These are phyloP conservation scores for Corythoichthys intestinalis DNA, from an alignment of 2,113 vertebrate species.

Conservation along the genomic window DNA sequence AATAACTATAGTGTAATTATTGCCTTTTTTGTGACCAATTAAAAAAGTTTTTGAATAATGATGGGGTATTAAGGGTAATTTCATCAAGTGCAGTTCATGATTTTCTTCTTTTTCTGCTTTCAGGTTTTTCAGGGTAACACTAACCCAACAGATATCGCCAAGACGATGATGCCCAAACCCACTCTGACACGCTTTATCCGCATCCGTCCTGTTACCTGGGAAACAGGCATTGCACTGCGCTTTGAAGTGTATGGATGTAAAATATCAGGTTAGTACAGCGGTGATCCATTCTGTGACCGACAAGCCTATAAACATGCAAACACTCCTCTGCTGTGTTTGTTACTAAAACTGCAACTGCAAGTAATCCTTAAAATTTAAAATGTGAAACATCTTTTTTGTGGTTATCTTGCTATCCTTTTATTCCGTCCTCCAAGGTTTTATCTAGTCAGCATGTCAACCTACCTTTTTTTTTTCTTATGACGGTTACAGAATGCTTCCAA, in stretches of 20 bases:
- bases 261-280: constrained; percentile 83
- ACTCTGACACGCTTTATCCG: constrained; percentile 88
- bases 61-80: not conserved
- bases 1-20: not conserved
- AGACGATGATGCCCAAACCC: constrained; percentile 84
- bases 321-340: not conserved
- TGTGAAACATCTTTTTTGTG: not conserved
- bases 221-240: constrained; percentile 91
- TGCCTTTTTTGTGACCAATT: not conserved
- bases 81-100: constrained; percentile 16
- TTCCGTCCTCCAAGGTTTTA: not conserved
- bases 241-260: constrained; percentile 98
- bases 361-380: not conserved
- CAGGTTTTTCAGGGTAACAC: constrained; percentile 94
- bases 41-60: not conserved
- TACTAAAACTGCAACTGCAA: not conserved
- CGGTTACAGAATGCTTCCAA: not conserved
- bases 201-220: constrained; percentile 86
- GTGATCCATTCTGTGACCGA: constrained; percentile 11
- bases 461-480: not conserved
- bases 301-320: not conserved
- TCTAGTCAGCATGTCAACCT: not conserved
- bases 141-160: constrained; percentile 84
- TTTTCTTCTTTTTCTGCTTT: constrained; percentile 18
- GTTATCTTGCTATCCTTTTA: not conserved